Percentiles rank a stretch among this genome's conserved stretches.
These are phyloP conservation scores for Neotoma lepida DNA, from an alignment of 2,113 vertebrate species.

Conservation along the genomic window DNA sequence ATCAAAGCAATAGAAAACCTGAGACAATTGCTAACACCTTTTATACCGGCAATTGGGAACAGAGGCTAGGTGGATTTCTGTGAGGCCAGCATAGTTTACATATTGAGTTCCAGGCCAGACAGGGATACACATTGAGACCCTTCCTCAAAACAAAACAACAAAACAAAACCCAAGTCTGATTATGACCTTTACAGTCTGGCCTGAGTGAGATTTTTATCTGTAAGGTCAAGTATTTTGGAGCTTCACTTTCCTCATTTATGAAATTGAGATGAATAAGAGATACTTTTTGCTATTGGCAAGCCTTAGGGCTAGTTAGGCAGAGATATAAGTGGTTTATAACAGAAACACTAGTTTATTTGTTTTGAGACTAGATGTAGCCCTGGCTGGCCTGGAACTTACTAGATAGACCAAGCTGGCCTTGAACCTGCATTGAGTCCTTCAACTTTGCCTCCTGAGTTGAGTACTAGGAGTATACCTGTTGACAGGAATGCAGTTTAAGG, in stretches of 20 bases:
- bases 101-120: background rate
- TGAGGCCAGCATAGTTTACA: background rate
- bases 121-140: background rate
- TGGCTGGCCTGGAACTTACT: background rate
- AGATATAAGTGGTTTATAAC: background rate
- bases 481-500: background rate
- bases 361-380: background rate
- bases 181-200: constrained; percentile 30
- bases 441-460: background rate
- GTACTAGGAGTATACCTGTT: background rate
- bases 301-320: background rate
- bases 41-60: background rate
- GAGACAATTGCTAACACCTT: background rate
- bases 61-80: background rate
- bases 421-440: too few relatives aligned
- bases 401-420: background rate
- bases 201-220: background rate
- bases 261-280: constrained; percentile 40
- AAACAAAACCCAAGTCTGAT: background rate
- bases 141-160: background rate
- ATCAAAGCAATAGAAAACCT: background rate
- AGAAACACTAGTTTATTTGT: background rate
- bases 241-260: constrained; percentile 7
- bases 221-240: background rate
- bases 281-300: constrained; percentile 19